Evolutionary conservation across 2,797 vertebrate genomes (phyloP), one percentile per base, ranked within the genome.

Genomic region (Semaprochilodus insignis): DNA sequence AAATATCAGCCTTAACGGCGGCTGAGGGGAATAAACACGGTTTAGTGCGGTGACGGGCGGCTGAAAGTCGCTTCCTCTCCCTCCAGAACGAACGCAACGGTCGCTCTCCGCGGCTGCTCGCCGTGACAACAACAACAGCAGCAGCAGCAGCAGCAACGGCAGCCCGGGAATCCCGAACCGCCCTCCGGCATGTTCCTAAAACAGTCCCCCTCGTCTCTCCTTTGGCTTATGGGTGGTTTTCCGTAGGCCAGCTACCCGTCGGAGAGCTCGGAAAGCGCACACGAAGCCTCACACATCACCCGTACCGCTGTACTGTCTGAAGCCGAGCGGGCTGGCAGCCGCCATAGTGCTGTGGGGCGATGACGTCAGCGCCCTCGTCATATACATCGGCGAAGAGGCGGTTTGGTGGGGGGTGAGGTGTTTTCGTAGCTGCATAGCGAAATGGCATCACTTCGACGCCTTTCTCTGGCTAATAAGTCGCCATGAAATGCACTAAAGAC

Each of bases 281-380:
- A 13, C 44, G 44, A 48, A 13, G 52, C 19, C 7, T 25, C 59
- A 62, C n/a, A 3, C 59, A 5, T 14, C 59, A 11, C 59, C 23
- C 59, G 23, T 14, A 25, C 59, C 23, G 10, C n/a, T 10, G 59
- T 62, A n/a, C 13, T 62, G 13, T 62, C 23, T 25, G 55, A 59
- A 59, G 55, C 59, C 59, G 3, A 62, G 21, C 8, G n/a, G 44
- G 59, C 70, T 11, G 25, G 51, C 80, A 19, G 66, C 85, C 74
- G 60, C 85, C 85, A 86, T 84, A 74, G 74, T 77, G 60, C 16
- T 84, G 71, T 51, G 72, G 17, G 34, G 55, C 21, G 60, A 1
- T 36, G 51, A 84, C 85, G 87, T 87, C 85, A 88, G 3, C 25
- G 8, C 71, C 8, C 52, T 80, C 85, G 83, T 81, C 65, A 25